Conservation (phyloP, 2,797 vertebrate genomes). For the Channa striata region DNA sequence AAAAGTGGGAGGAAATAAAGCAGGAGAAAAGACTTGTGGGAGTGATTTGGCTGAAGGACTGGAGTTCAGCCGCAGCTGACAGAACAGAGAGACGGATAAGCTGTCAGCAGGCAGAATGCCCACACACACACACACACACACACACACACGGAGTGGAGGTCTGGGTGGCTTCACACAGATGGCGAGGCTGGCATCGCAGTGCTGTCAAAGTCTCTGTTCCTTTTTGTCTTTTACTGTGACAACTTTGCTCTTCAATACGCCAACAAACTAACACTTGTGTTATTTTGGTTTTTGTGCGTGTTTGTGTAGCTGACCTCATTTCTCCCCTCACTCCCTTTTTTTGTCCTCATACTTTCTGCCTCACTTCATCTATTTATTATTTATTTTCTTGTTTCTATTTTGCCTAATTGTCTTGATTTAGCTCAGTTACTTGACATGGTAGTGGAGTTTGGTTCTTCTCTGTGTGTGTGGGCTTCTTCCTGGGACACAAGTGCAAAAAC, state of each 20-base stretch:
- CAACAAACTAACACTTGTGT: background rate
- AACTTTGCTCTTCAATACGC: constrained; percentile 33
- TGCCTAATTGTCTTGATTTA: no score
- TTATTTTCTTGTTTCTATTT: background rate
- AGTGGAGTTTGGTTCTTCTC: no score
- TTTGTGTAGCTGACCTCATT: background rate
- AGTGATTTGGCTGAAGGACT: constrained; percentile 24
- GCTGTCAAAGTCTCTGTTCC: constrained; percentile 32
- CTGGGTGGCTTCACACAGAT: constrained; percentile 44
- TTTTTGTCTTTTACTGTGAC: constrained; percentile 15
- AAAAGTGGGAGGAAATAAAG: background rate
- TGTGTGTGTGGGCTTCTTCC: no score
- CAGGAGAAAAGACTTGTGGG: constrained; percentile 9
- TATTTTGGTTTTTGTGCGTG: background rate
- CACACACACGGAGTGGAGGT: constrained; percentile 5
- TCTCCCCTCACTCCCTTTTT: background rate
- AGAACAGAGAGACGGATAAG: constrained; percentile 49
- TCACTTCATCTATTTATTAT: background rate
- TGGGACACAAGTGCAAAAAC: no score
- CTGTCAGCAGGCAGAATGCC: constrained; percentile 46
- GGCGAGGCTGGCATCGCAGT: constrained; percentile 38
- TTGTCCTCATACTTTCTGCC: background rate
- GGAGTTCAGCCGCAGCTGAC: constrained; percentile 47
- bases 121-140: constrained; percentile 35
- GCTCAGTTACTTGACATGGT: no score